A percentile compares a stretch with the other conserved stretches of the same genome.
These are phyloP conservation scores for Nicator chloris DNA, from an alignment of 2,113 vertebrate genomes.

Conservation along the genomic window DNA sequence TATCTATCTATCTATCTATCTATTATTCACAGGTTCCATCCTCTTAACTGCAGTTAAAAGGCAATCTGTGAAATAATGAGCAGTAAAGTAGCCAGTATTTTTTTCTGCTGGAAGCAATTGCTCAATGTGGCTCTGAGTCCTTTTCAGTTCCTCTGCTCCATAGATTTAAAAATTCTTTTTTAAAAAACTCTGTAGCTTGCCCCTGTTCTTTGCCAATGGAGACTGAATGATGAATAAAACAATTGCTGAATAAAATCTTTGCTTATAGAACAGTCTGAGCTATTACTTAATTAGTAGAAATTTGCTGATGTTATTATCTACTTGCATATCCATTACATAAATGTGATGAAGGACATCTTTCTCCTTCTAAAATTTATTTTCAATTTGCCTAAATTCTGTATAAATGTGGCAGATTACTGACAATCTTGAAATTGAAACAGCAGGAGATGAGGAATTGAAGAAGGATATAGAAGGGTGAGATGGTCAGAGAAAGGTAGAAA, in stretches of 20 bases:
- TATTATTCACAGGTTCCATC: not conserved
- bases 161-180: not conserved
- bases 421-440: not conserved
- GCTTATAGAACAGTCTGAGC: not conserved
- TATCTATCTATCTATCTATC: no score
- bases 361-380: not conserved
- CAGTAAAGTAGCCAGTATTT: not conserved
- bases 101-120: slow-evolving; percentile 2
- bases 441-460: not conserved
- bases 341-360: not conserved
- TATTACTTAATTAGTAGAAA: not conserved
- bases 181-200: not conserved
- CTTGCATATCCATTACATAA: not conserved
- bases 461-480: not conserved
- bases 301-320: not conserved
- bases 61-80: not conserved
- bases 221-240: not conserved
- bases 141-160: not conserved
- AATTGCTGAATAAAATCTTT: not conserved
- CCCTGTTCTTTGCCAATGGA: not conserved
- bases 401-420: not conserved
- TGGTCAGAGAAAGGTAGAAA: not conserved
- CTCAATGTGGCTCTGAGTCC: not conserved
- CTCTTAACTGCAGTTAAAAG: not conserved
- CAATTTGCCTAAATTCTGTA: not conserved